A percentile compares a stretch with the other conserved stretches of the same genome.
Conservation (phyloP, 2,113 vertebrate species). For the Passer domesticus region DNA sequence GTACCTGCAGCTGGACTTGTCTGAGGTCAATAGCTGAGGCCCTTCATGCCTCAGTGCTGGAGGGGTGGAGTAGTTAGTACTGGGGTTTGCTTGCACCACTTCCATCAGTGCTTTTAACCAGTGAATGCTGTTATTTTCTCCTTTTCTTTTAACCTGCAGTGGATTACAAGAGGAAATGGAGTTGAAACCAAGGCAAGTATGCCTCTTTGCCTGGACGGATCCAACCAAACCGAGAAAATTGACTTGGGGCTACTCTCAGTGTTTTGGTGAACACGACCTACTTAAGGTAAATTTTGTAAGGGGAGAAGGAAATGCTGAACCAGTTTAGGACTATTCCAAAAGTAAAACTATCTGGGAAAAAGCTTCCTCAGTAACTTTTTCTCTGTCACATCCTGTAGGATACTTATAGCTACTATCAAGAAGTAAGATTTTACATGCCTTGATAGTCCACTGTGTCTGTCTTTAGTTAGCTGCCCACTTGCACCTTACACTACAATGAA, state of each 20-base stretch:
- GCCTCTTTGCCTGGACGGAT: conserved; percentile 89
- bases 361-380: neutral
- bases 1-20: neutral
- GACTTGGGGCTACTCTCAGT: conserved; percentile 80
- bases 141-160: conserved; percentile 64
- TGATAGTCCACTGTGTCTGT: neutral
- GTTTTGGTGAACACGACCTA: conserved; percentile 84
- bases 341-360: neutral
- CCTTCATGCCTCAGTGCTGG: neutral
- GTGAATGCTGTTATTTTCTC: neutral
- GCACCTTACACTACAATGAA: neutral
- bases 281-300: conserved; percentile 80
- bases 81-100: neutral
- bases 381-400: neutral
- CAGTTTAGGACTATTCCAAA: neutral
- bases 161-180: conserved; percentile 68
- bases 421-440: neutral
- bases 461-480: neutral
- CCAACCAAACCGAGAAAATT: conserved; percentile 83
- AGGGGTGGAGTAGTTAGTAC: rapidly evolving
- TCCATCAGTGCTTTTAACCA: neutral
- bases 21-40: too few species aligned
- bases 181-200: conserved; percentile 81
- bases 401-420: neutral
- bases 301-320: neutral